Base-by-base conservation (phyloP, 64 coral and sea anemone genomes). In the Trachythela sp. region DNA sequence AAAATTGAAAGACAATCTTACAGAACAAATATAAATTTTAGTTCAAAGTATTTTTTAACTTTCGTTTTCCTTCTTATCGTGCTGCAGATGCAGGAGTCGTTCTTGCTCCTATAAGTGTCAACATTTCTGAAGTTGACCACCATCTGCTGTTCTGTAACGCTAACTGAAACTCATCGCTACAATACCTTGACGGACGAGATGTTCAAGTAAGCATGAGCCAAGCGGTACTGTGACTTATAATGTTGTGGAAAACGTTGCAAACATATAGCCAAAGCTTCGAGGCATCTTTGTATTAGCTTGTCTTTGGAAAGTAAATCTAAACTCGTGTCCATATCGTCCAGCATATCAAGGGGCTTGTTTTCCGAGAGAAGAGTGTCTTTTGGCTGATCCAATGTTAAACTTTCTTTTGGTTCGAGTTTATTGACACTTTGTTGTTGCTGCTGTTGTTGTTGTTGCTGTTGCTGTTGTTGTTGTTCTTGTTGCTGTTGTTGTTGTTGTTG, bases 201-300 rank as follows among this genome's bases (percentile, higher is more conserved):
- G 64, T 91, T 88, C 56, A 90, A 99, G 80, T 93, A 91, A 13
- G 94, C 92, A 39, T 93, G 92, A 0, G 96, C 96, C 70, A 99
- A 76, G 17, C 96, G 94, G 50, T 99, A 99, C 32, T 94, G 96
- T 1, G 93, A 99, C 84, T 99, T 99, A 86, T 99, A 94, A 50
- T 99, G 96, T 49, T 99, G 96, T 77, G 96, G 91, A 77, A 99
- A 99, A 41, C 96, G 87, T 26, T 87, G 91, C 14, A 99, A 45
- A 51, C 96, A 99, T 40, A 94, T 89, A 22, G 92, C 93, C 54
- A 99, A 10, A 15, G 90, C 89, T 24, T 50, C 77, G 54, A 94
- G 94, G 59, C 96, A 99, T 48, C 67, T 76, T 54, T 94, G 91
- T 67, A 99, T 80, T 18, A 80, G 30, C 18, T n/a, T 64, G 56